Evolutionary conservation across 2,888 invertebrate species (phyloP), one percentile per base, ranked within the genome.

Genomic region (Anagyrus pseudococci): DNA sequence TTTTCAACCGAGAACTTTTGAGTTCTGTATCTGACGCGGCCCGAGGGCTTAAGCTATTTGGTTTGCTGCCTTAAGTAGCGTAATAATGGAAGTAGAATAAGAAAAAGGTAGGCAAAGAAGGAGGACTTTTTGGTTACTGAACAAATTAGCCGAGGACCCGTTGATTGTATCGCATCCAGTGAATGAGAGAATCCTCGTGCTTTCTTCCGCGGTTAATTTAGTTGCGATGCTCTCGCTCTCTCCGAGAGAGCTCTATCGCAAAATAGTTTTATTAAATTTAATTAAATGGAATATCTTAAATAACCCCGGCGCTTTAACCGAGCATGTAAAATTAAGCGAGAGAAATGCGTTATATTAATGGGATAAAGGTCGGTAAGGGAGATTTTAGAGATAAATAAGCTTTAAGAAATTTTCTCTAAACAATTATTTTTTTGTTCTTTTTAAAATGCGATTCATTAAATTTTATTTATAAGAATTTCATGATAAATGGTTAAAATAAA

Each of bases 101-200:
- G 22, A 29, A 29, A 4, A 10, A 10, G 29, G 29, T 29, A 10
- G 10, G 29, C 10, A 29, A 29, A 10, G 29, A 10, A 10, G 29
- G 29, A 10, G 29, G 29, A 10, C 29, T 10, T 4, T 25, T 17
- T 33, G 25, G 41, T 25, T 25, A 20, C 19, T n/a, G 44, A 41
- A 37, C 56, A 47, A 57, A 57, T 49, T 57, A 62, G 56, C 46
- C 20, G 22, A 22, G 13, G 46, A 25, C 10, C 50, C 17, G 46
- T 52, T 56, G 56, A 61, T 56, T 62, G 22, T 56, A 56, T 56
- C 46, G n/a, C n/a, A n/a, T n/a, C n/a, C n/a, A 50, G 44, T 56
- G 13, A 23, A 7, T 2, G 22, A 23, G 22, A n/a, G 2, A 23
- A 22, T 22, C 1, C 43, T 46, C 3, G 1, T 2, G 13, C 15